phyloP scores from a whole-genome alignment of 2,113 vertebrate species.

The Syngnathoides biaculeatus region DNA sequence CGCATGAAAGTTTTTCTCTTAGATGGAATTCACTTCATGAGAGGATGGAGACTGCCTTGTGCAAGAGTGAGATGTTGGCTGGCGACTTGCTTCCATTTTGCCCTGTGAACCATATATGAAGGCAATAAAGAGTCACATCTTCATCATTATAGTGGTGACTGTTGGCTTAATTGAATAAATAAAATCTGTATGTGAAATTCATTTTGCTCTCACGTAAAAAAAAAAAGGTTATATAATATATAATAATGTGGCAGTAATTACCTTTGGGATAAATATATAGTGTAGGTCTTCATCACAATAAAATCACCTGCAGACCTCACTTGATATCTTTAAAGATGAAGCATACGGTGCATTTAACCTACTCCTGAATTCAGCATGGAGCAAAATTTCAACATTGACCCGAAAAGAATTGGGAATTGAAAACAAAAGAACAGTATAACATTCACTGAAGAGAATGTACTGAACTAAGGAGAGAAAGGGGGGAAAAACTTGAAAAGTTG shows the following conservation, averaged over 20 bases:
- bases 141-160: not conserved
- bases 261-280: too few species aligned
- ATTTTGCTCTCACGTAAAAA: too few species aligned
- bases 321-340: not conserved
- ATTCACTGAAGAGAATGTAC: not conserved
- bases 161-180: too few species aligned
- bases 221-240: too few species aligned
- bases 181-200: too few species aligned
- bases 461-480: not conserved
- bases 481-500: not conserved
- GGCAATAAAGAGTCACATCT: not conserved
- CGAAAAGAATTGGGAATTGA: not conserved
- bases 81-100: not conserved
- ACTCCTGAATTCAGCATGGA: not conserved
- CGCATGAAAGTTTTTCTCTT: not conserved
- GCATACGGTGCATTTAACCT: too few species aligned
- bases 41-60: constrained; percentile 12
- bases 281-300: not conserved
- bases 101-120: not conserved
- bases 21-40: constrained; percentile 12
- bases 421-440: not conserved
- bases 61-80: constrained; percentile 3
- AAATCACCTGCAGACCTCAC: not conserved
- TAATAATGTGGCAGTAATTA: too few species aligned
- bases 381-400: not conserved